These are phyloP conservation scores for Luperina nickerlii DNA, from an alignment of 2,888 invertebrate genomes.

Conservation along the genomic window DNA sequence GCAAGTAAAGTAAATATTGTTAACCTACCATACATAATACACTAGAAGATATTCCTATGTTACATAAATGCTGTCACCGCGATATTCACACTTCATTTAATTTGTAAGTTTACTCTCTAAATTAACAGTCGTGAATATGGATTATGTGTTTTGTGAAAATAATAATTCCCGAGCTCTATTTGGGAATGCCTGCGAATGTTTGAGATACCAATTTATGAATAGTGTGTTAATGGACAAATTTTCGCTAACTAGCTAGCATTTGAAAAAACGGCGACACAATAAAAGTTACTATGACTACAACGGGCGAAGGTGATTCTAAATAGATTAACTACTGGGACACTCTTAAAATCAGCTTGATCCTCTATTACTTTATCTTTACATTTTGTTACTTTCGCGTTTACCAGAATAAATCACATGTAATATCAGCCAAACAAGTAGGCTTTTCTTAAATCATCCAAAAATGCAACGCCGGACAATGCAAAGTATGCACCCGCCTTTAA, in stretches of 20 bases:
- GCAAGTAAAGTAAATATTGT: conserved; percentile 9
- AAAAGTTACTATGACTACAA: background rate
- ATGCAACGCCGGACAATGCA: background rate
- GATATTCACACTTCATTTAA: conserved; percentile 13
- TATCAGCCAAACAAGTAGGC: background rate
- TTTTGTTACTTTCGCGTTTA: background rate
- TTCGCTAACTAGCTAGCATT: too few relatives aligned
- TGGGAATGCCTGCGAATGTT: background rate
- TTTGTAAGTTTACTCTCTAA: conserved; percentile 16
- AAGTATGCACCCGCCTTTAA: background rate
- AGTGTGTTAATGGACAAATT: background rate
- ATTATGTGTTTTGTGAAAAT: conserved; percentile 1
- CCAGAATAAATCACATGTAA: too few relatives aligned
- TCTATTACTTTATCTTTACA: background rate
- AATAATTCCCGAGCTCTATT: background rate
- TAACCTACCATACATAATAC: background rate
- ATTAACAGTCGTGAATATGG: conserved; percentile 5
- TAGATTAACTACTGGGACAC: background rate
- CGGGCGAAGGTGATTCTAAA: background rate
- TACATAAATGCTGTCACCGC: conserved; percentile 25
- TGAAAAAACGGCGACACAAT: background rate
- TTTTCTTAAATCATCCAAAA: conserved; percentile 5
- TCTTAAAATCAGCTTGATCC: background rate
- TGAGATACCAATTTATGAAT: background rate
- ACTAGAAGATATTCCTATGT: conserved; percentile 4